phyloP scores from a whole-genome alignment of 1,140 invertebrate species.

The Ceratina japonica region DNA sequence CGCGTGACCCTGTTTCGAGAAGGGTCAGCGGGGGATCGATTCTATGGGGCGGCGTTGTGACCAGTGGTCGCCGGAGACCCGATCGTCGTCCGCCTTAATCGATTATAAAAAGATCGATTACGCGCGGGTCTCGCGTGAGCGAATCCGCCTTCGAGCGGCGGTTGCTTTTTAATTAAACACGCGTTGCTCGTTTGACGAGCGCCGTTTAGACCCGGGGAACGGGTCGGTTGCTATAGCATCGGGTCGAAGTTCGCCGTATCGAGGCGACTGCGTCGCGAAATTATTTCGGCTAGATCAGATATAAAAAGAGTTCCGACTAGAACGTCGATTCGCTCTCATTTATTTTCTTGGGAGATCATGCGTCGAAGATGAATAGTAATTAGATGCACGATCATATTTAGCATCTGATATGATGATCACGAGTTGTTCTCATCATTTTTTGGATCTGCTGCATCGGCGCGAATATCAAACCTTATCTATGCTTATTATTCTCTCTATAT shows the following conservation, averaged over 20 bases:
- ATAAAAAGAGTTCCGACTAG: no score
- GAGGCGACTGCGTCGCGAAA: slow-evolving; percentile 24
- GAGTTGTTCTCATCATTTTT: no score
- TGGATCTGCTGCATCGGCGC: no score
- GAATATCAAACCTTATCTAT: no score
- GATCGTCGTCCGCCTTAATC: slow-evolving; percentile 27
- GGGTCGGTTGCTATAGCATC: not conserved
- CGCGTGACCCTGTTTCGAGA: slow-evolving; percentile 49
- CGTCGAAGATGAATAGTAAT: no score
- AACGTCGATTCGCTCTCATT: no score
- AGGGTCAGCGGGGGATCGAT: slow-evolving; percentile 50
- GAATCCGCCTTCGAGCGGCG: slow-evolving; percentile 11
- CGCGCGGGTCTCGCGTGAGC: not conserved
- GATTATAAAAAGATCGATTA: slow-evolving; percentile 35
- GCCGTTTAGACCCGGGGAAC: slow-evolving; percentile 7
- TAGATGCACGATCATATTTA: no score
- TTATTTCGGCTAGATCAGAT: not conserved
- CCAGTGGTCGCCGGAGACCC: slow-evolving; percentile 16
- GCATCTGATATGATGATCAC: no score
- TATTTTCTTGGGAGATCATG: no score
- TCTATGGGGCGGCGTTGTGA: slow-evolving; percentile 35
- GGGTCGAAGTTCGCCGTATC: slow-evolving; percentile 34
- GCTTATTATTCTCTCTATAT: no score
- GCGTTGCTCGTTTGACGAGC: slow-evolving; percentile 4
- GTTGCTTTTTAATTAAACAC: slow-evolving; percentile 41